Evolutionary conservation across 2,113 vertebrate genomes (phyloP), one percentile per base, ranked within the genome.

Genomic region (Dinomys branickii): DNA sequence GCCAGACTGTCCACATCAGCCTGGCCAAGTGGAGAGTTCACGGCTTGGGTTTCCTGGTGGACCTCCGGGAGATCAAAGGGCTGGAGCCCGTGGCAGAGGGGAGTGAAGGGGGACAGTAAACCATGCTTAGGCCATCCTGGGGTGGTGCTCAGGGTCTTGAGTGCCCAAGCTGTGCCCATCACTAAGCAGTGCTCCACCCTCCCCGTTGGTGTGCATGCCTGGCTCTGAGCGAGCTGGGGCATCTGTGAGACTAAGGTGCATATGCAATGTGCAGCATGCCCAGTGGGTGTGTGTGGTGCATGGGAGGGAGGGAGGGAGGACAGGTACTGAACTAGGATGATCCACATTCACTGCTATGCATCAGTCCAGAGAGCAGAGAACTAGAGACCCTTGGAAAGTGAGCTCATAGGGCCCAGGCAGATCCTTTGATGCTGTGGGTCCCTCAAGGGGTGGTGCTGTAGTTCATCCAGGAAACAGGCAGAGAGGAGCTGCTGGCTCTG

Each of bases 241-340:
- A 1, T 63, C 50, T 7, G 26, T 35, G 14, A 54, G 24, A 12
- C 52, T 77, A 38, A 24, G 12, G 52, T 19, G 6, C 38, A 12
- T 20, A 24, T 9, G n/a, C 10, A 6, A 4, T 52, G 54, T 8
- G 41, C 6, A 59, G 22, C 58, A 2, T 59, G 58, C 6, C 33
- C 38, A 17, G 63, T 7, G n/a, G 47, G 90, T 28, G 24, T 33
- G 50, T 12, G 24, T 8, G 28, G 35, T 20, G 3, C 14, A 5
- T 10, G 0, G 2, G 9, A 30, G 26, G 54, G 65, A 5, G 38
- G 35, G 35, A 7, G 6, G 7, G 22, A 5, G 5, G 28, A 17
- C 1, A 24, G 1, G 13, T 6, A 7, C 83, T 61, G 58, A 58
- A 94, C 10, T 54, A 44, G 75, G n/a, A 67, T 26, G 3, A 26